Conservation (phyloP, 2,888 invertebrate species). For the Sympetrum striolatum region DNA sequence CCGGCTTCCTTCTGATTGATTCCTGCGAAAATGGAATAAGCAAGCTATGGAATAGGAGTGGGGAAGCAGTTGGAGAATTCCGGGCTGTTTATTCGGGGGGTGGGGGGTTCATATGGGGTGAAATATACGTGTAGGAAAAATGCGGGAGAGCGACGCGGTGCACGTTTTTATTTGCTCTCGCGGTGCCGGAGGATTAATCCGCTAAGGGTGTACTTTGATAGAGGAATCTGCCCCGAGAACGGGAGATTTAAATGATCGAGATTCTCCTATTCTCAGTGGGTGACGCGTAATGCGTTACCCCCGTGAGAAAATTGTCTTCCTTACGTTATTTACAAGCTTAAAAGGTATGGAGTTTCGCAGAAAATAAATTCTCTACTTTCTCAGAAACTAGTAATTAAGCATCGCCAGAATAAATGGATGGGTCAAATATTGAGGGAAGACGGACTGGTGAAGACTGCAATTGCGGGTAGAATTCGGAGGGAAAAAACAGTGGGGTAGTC, state of each 20-base stretch:
- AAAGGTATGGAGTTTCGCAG: too few relatives aligned
- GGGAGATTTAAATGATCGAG: not conserved
- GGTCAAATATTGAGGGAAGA: too few relatives aligned
- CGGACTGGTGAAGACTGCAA: too few relatives aligned
- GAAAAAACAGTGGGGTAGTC: too few relatives aligned
- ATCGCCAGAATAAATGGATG: too few relatives aligned
- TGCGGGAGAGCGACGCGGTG: not conserved
- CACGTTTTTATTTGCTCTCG: not conserved
- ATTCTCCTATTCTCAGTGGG: not conserved
- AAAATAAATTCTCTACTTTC: too few relatives aligned
- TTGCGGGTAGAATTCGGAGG: too few relatives aligned
- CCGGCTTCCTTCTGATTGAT: slow-evolving; percentile 16
- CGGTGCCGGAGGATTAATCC: not conserved
- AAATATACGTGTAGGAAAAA: not conserved
- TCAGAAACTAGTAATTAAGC: too few relatives aligned
- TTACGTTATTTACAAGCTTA: too few relatives aligned
- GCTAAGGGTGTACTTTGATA: not conserved
- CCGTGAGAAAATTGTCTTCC: too few relatives aligned
- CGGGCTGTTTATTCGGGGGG: slow-evolving; percentile 23
- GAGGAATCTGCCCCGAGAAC: not conserved
- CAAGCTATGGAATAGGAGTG: slow-evolving; percentile 9
- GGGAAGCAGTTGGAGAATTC: not conserved
- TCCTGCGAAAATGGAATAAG: slow-evolving; percentile 42
- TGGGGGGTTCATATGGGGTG: not conserved
- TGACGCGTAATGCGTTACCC: too few relatives aligned